Conservation (phyloP, 2,888 invertebrate species). For the Dioctria rufipes region DNA sequence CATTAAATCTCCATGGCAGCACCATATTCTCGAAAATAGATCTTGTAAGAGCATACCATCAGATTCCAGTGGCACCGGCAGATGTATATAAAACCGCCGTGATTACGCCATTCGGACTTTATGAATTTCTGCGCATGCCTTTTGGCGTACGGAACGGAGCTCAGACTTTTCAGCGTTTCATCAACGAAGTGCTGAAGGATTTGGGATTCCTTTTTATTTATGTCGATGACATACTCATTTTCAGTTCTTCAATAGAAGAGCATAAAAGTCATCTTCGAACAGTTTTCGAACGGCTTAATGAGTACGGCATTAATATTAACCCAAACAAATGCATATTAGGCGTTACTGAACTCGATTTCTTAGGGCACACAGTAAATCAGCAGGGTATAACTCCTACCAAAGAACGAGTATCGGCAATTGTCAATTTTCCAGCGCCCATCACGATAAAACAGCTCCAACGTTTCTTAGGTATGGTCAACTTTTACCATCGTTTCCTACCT, state of each 20-base stretch:
- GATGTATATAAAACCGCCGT: too few relatives aligned
- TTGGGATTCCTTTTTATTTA: neutral
- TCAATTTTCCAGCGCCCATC: neutral
- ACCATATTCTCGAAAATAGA: too few relatives aligned
- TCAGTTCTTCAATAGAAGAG: neutral
- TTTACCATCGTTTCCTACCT: neutral
- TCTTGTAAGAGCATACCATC: too few relatives aligned
- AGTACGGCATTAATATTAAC: constrained; percentile 17
- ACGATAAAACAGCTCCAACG: neutral
- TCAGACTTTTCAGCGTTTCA: neutral
- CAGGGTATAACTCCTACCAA: neutral
- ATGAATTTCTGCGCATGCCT: too few relatives aligned
- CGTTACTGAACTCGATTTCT: neutral
- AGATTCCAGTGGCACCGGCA: too few relatives aligned
- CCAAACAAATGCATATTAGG: constrained; percentile 14
- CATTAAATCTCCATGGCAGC: too few relatives aligned
- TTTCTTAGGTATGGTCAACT: constrained; percentile 12
- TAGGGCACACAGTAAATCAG: neutral
- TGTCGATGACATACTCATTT: neutral
- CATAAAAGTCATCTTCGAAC: neutral
- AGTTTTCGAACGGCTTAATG: neutral
- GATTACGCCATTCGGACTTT: too few relatives aligned
- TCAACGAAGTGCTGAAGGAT: constrained; percentile 9
- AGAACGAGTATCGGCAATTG: neutral
- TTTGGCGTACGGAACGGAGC: too few relatives aligned